phyloP scores from a whole-genome alignment of 2,113 vertebrate genomes.

The Stercorarius parasiticus region DNA sequence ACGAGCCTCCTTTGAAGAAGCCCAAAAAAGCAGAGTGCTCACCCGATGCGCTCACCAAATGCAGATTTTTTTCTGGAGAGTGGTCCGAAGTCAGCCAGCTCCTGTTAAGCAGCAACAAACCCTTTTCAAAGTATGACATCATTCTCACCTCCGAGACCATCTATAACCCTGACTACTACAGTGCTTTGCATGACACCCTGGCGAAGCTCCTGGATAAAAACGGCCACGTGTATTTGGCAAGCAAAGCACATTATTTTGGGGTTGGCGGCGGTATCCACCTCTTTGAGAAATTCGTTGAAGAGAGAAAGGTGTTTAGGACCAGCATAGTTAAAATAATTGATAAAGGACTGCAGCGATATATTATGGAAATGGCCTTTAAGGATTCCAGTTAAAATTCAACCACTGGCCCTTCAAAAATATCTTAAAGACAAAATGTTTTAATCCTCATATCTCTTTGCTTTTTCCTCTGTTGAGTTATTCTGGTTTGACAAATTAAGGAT shows the following conservation, averaged over 20 bases:
- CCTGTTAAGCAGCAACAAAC: conserved; percentile 64
- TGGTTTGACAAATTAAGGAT: background rate
- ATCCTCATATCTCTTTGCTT: background rate
- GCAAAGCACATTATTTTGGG: conserved; percentile 95
- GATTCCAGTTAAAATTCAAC: conserved; percentile 11
- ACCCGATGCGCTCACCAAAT: conserved; percentile 58
- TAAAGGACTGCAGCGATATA: conserved; percentile 85
- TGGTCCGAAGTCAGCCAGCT: conserved; percentile 86
- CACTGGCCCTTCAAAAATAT: background rate
- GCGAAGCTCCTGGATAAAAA: conserved; percentile 75
- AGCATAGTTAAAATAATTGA: conserved; percentile 78
- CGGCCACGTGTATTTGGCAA: conserved; percentile 86
- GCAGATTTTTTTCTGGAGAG: conserved; percentile 90
- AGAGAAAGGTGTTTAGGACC: conserved; percentile 78
- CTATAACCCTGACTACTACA: conserved; percentile 89
- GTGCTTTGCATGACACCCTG: conserved; percentile 81
- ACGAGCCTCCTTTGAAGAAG: conserved; percentile 35
- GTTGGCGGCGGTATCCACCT: conserved; percentile 88
- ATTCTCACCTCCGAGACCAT: conserved; percentile 95
- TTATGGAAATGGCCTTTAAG: conserved; percentile 85
- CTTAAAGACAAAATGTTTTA: background rate
- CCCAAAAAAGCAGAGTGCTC: conserved; percentile 48
- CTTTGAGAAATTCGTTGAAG: conserved; percentile 84
- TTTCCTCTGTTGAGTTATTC: background rate
- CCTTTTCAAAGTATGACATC: conserved; percentile 81